Base-by-base conservation (phyloP, 1,140 invertebrate genomes). In the Papilio dardanus region DNA sequence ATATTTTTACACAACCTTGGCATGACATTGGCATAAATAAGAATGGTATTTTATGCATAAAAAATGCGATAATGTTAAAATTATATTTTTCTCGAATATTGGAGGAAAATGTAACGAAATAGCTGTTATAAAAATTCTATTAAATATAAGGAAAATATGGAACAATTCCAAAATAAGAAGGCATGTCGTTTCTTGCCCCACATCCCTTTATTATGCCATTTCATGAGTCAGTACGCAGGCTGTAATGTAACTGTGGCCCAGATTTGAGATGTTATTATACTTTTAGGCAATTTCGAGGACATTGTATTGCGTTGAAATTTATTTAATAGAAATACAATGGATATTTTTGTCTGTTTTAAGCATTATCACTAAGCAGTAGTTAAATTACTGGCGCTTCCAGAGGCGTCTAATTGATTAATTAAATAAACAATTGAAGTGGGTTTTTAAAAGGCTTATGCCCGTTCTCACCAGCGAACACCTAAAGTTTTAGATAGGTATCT, bases 191-290 rank as follows among this genome's bases (percentile, higher is more conserved):
- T 69, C 35, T 69, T 69, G 67, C 16, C 8, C 35, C 21, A 42
- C 30, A 37, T 68, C 66, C n/a, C 66, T 69, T 69, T 69, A 69
- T 69, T 69, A 40, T 16, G 35, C 19, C 5, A 69, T 69, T 69
- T 69, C 67, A 69, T 69, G 67, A 40, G 31, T 69, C 31, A 69
- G 67, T 69, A 69, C 33, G 10, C 66, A 40, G 54, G 54, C 8
- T 10, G 35, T 69, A 19, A 69, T 10, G 35, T 69, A 19, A 69
- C 33, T 21, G 67, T 69, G 67, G 31, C 67, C 67, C 33, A 69
- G 67, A 37, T 69, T 69, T 40, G 67, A 69, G 67, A 42, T 40
- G 67, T 37, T 67, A 62, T 62, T 62, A 62, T 62, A 50, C 46
- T 19, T 62, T 14, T 3, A 30, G 54, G 1, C 54, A 62, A 62